A percentile compares a stretch with the other conserved stretches of the same genome.
Evolutionary conservation across 2,797 vertebrate species (phyloP).

Genomic region (Cheirogaleus major): DNA sequence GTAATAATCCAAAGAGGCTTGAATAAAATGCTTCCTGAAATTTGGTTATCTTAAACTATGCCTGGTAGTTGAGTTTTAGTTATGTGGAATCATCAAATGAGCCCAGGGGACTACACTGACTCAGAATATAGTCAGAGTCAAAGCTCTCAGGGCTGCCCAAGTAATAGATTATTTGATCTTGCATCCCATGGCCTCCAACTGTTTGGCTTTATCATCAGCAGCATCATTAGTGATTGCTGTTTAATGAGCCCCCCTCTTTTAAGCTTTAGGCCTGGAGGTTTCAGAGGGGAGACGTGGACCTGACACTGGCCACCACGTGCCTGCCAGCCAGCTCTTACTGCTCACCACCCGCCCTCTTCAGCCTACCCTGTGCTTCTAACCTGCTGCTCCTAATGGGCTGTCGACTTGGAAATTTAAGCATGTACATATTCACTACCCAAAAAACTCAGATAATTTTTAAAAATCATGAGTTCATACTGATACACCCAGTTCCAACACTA

Average conservation of each 20-base stretch:
- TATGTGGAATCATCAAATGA: constrained; percentile 1
- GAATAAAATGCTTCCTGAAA: constrained; percentile 22
- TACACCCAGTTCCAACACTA: background rate
- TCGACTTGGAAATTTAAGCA: background rate
- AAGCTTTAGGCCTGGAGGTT: background rate
- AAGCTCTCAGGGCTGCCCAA: background rate
- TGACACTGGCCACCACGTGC: background rate
- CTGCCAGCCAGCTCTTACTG: background rate
- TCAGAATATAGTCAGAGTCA: background rate
- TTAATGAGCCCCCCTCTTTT: background rate
- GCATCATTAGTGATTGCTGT: background rate
- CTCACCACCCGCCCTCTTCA: background rate
- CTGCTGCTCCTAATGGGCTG: background rate
- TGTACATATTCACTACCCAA: background rate
- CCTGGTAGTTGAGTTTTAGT: constrained; percentile 18
- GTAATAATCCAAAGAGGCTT: background rate
- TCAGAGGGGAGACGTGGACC: background rate
- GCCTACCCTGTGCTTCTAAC: background rate
- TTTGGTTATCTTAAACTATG: background rate
- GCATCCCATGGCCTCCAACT: background rate
- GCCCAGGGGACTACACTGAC: background rate
- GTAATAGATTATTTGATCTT: background rate
- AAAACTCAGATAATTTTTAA: background rate
- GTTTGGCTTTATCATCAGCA: background rate
- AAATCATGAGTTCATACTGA: background rate